These are phyloP conservation scores for Tolmerus cingulatus DNA, from an alignment of 2,888 invertebrate species.

Conservation along the genomic window DNA sequence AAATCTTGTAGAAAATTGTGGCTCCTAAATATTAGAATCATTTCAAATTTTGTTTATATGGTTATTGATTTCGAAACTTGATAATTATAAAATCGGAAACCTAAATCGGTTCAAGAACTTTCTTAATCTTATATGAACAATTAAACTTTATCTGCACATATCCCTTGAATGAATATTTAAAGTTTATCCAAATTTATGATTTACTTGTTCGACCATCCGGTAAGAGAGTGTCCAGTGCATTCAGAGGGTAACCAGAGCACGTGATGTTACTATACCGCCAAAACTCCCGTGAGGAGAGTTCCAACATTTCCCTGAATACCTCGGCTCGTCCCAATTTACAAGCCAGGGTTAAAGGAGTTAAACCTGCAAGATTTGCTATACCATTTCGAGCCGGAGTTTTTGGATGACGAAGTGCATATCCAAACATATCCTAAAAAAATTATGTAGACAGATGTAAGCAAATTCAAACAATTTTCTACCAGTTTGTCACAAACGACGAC, in stretches of 20 bases:
- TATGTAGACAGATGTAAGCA: background rate
- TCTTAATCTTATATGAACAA: no score
- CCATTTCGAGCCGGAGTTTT: constrained; percentile 92
- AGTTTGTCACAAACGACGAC: constrained; percentile 97
- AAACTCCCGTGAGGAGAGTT: constrained; percentile 92
- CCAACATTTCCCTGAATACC: constrained; percentile 98
- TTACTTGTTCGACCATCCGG: constrained; percentile 95
- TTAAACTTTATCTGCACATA: constrained; percentile 48
- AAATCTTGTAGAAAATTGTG: no score
- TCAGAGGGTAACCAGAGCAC: constrained; percentile 96
- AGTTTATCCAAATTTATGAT: background rate
- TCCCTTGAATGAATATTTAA: background rate
- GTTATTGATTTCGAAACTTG: no score
- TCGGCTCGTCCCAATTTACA: constrained; percentile 95
- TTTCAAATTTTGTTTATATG: no score
- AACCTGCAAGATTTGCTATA: constrained; percentile 85
- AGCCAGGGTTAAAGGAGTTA: constrained; percentile 95
- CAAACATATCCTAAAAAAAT: constrained; percentile 89
- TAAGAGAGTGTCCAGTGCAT: constrained; percentile 92
- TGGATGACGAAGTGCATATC: constrained; percentile 95
- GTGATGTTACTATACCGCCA: constrained; percentile 99
- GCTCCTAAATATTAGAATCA: no score
- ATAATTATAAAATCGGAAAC: no score
- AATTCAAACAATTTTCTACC: constrained; percentile 65
- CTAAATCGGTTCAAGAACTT: no score